Evolutionary conservation across 2,113 vertebrate genomes (phyloP), one percentile per base, ranked within the genome.

Genomic region (Saiga tatarica): DNA sequence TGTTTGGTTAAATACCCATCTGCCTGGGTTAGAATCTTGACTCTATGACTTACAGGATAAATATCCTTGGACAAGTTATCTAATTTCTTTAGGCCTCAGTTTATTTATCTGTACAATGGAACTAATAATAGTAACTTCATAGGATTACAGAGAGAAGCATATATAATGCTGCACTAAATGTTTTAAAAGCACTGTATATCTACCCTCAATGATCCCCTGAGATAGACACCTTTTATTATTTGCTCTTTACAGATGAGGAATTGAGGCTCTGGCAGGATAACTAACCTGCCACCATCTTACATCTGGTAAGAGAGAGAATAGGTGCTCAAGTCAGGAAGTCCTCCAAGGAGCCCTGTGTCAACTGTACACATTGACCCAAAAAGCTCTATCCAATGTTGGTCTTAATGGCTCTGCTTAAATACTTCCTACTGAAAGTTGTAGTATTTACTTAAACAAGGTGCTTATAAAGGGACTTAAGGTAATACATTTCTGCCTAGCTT

Each of bases 1-100:
- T 64, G 10, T 60, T 85, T 71, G 26, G 21, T 78, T 79, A 74
- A 84, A 96, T 52, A 47, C 5, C 25, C 85, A 53, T 52, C 59
- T 74, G 47, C 52, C 39, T 96, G 64, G 50, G 53, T 55, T 89
- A 95, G 60, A 91, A 93, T 87, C 30, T 23, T 92, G 87, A 93
- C 53, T 97, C 60, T 7, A 89, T 9, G 39, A 84, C 8, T 76
- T 64, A 57, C 3, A 53, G 45, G 39, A 52, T 82, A 59, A 78
- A 81, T 50, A 52, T 28, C 8, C 36, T 84, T 55, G 17, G 13
- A 36, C 62, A 84, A 83, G 42, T 71, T 82, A 26, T 52, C 30
- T 55, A 26, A 45, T 25, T 79, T 89, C n/a, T 16, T n/a, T 53
- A 55, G 62, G 12, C 62, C 91, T 96, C 93, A 36, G 64, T 84